Evolutionary conservation across 2,113 vertebrate genomes (phyloP).

Genomic region (Phaethon lepturus): DNA sequence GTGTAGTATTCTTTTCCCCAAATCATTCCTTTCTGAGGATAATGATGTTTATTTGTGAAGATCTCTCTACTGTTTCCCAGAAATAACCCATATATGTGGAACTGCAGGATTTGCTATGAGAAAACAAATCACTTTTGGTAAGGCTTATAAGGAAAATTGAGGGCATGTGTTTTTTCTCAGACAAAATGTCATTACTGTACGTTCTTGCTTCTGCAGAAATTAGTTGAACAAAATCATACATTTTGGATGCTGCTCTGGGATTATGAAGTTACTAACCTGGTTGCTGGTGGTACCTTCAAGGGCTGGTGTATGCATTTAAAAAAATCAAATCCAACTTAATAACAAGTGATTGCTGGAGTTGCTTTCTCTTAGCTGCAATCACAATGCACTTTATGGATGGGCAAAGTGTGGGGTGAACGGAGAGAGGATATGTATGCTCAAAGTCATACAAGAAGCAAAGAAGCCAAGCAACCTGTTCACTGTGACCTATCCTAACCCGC

Average conservation of each 20-base stretch:
- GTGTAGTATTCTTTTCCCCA: neutral
- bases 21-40: neutral
- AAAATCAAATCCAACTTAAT: neutral
- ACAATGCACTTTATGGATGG: neutral
- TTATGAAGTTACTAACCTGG: neutral
- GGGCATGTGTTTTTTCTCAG: neutral
- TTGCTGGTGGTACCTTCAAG: neutral
- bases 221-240: neutral
- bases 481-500: neutral
- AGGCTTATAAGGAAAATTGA: neutral
- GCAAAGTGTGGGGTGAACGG: neutral
- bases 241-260: neutral
- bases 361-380: neutral
- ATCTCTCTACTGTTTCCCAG: neutral
- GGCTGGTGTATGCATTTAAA: neutral
- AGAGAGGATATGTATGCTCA: neutral
- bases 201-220: neutral
- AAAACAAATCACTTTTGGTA: constrained; percentile 20
- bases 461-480: neutral
- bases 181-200: neutral
- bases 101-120: neutral
- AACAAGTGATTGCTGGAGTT: neutral
- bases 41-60: neutral
- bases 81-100: constrained; percentile 17
- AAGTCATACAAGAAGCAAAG: neutral